Conservation (phyloP, 2,797 vertebrate genomes). For the Ibycter americanus region DNA sequence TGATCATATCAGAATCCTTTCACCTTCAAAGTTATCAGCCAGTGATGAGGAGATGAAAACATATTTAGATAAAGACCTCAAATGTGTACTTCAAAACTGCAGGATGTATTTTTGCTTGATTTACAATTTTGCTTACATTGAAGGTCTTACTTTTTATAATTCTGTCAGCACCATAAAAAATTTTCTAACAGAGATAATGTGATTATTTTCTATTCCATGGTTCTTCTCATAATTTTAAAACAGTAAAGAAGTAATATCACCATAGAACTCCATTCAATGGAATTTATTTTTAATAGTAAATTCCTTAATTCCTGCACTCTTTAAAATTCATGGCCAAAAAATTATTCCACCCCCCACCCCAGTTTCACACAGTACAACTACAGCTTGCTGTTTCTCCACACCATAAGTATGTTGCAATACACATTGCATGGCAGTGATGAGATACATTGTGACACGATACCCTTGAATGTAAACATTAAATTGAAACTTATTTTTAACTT, state of each 20-base stretch:
- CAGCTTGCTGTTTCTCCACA: neutral
- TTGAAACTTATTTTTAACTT: neutral
- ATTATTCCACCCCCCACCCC: fast-evolving
- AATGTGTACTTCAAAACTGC: neutral
- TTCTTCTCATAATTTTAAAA: neutral
- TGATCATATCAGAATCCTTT: neutral
- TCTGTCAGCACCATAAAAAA: neutral
- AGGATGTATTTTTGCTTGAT: neutral
- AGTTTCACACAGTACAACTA: neutral
- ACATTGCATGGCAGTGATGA: neutral
- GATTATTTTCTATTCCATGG: neutral
- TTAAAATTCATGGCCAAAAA: neutral
- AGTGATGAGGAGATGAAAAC: neutral
- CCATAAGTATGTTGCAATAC: neutral
- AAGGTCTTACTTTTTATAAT: neutral
- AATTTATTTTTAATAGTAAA: neutral
- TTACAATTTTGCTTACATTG: neutral
- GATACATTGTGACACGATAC: neutral
- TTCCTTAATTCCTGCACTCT: neutral
- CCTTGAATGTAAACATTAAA: neutral
- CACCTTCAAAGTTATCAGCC: neutral
- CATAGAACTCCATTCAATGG: neutral
- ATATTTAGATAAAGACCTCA: neutral
- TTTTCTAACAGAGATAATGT: neutral
- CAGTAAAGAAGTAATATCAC: neutral